Conservation (phyloP, 35 echinoderm and acorn worm genomes). For the Holothuria glaberrima region DNA sequence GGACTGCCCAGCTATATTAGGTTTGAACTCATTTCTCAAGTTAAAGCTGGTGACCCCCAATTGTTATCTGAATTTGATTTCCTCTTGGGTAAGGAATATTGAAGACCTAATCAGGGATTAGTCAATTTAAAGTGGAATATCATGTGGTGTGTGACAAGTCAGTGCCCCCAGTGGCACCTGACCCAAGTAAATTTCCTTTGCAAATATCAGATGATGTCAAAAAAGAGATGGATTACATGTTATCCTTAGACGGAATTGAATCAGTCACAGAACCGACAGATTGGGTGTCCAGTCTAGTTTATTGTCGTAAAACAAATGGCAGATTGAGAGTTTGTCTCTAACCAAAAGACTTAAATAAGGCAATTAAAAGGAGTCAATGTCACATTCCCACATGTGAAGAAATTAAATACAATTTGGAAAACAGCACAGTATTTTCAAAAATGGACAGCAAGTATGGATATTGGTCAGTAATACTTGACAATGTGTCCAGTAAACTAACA, state of each 20-base stretch:
- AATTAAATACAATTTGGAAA: conserved; percentile 59
- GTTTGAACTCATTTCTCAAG: background rate
- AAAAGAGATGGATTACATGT: conserved; percentile 26
- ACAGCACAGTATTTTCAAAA: conserved; percentile 53
- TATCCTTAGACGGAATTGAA: too few species aligned
- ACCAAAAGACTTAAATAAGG: too few species aligned
- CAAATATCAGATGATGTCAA: conserved; percentile 58
- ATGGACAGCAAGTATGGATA: conserved; percentile 76
- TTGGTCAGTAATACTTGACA: conserved; percentile 70
- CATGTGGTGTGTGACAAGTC: too few species aligned
- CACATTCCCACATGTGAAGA: too few species aligned
- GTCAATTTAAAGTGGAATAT: too few species aligned
- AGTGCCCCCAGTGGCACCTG: conserved; percentile 56
- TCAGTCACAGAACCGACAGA: too few species aligned
- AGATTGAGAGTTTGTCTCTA: too few species aligned
- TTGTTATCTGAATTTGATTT: background rate
- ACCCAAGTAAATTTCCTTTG: conserved; percentile 45
- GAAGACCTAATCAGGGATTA: too few species aligned
- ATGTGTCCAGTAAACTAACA: background rate
- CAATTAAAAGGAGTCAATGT: conserved; percentile 18
- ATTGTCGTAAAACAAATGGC: too few species aligned
- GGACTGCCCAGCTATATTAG: background rate
- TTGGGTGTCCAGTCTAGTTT: too few species aligned
- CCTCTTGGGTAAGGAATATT: background rate
- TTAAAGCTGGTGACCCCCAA: too few species aligned